Percentiles rank a stretch among this genome's conserved stretches.
phyloP scores from a whole-genome alignment of 1,140 invertebrate genomes.

The Batillaria attramentaria region DNA sequence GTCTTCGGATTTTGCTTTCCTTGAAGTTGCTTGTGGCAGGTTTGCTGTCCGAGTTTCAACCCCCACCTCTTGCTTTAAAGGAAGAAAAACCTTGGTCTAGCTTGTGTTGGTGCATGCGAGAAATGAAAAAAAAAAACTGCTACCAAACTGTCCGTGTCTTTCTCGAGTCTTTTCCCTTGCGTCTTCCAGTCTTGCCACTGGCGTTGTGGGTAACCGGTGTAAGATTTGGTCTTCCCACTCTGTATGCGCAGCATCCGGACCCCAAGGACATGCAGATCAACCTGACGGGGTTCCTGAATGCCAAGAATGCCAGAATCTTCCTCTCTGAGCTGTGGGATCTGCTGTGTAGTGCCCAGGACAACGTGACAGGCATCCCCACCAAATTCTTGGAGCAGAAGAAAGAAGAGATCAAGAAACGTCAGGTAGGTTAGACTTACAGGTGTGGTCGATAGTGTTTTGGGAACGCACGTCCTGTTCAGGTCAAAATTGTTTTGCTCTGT shows the following conservation, averaged over 20 bases:
- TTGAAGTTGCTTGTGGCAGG: too few relatives aligned
- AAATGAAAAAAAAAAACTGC: too few relatives aligned
- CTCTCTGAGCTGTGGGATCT: conserved; percentile 98
- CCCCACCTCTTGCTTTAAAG: too few relatives aligned
- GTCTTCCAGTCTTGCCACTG: too few relatives aligned
- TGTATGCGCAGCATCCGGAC: conserved; percentile 82
- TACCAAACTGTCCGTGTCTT: conserved; percentile 14
- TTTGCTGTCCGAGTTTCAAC: too few relatives aligned
- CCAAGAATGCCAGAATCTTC: conserved; percentile 96
- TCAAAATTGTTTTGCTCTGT: neutral
- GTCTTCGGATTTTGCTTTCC: too few relatives aligned
- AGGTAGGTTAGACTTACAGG: conserved; percentile 46
- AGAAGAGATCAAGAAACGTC: conserved; percentile 87
- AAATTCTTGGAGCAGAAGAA: conserved; percentile 95
- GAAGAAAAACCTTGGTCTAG: too few relatives aligned
- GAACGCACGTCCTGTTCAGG: neutral
- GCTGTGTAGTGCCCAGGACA: conserved; percentile 94
- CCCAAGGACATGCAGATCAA: conserved; percentile 99
- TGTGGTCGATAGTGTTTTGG: too few relatives aligned
- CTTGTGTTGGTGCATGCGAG: too few relatives aligned
- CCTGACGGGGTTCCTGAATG: conserved; percentile 98
- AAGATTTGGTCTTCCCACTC: conserved; percentile 48
- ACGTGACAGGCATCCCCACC: conserved; percentile 93
- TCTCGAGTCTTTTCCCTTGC: conserved; percentile 1
- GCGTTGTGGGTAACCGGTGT: too few relatives aligned